phyloP scores from a whole-genome alignment of 2,888 invertebrate genomes.

The Drosophila kuntzei region DNA sequence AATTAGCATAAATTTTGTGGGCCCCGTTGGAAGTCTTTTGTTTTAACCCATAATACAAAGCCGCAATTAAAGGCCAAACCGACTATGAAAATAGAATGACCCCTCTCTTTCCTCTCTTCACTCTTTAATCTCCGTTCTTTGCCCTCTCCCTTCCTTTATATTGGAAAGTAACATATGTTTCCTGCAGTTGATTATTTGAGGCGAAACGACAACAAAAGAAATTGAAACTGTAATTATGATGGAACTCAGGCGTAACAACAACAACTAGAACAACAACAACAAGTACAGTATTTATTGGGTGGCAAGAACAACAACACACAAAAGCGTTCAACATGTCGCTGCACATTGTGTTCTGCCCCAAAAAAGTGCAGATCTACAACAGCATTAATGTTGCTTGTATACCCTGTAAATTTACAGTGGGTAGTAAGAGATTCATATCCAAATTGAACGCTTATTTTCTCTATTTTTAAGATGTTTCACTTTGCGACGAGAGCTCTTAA shows the following conservation, averaged over 20 bases:
- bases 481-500: no score
- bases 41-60: slow-evolving; percentile 53
- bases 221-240: slow-evolving; percentile 73
- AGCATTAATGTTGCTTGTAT: slow-evolving; percentile 11
- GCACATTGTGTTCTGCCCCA: slow-evolving; percentile 14
- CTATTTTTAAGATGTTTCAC: no score
- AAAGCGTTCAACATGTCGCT: slow-evolving; percentile 5
- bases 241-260: slow-evolving; percentile 39
- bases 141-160: neutral
- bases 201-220: slow-evolving; percentile 52
- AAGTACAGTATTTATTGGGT: slow-evolving; percentile 18
- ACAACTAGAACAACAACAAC: slow-evolving; percentile 21
- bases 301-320: slow-evolving; percentile 31
- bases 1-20: slow-evolving; percentile 64
- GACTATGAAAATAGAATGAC: slow-evolving; percentile 26
- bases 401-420: neutral
- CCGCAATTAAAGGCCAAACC: slow-evolving; percentile 32
- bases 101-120: neutral
- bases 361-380: slow-evolving; percentile 8
- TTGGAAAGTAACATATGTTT: slow-evolving; percentile 32
- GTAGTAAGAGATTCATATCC: neutral
- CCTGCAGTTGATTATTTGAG: slow-evolving; percentile 26
- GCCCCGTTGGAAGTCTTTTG: slow-evolving; percentile 38
- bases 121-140: neutral
- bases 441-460: no score